phyloP scores from a whole-genome alignment of 2,888 invertebrate species.

The Xiphydria camelus region DNA sequence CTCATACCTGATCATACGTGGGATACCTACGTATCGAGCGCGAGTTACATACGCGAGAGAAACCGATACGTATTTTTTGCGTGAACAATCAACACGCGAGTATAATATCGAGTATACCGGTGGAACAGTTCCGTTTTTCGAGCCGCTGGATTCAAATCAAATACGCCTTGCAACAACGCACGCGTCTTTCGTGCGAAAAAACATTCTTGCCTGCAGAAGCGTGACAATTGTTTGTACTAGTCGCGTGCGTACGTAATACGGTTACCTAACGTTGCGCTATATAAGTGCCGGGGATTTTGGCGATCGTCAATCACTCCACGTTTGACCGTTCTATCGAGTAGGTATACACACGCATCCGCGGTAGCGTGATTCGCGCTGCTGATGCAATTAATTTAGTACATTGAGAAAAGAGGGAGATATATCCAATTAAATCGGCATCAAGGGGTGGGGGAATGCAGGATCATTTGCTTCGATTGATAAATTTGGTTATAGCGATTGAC shows the following conservation, averaged over 20 bases:
- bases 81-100: background rate
- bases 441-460: too few species aligned
- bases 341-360: too few species aligned
- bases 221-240: conserved; percentile 11
- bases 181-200: background rate
- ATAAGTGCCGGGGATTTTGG: conserved; percentile 9
- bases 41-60: background rate
- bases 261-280: conserved; percentile 9
- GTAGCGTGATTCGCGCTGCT: too few species aligned
- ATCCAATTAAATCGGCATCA: too few species aligned
- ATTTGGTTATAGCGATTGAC: too few species aligned
- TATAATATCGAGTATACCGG: too few species aligned
- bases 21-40: background rate
- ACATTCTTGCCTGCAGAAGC: conserved; percentile 5
- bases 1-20: background rate
- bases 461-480: too few species aligned
- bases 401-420: too few species aligned
- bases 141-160: background rate
- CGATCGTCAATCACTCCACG: conserved; percentile 11
- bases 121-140: too few species aligned
- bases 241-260: conserved; percentile 4
- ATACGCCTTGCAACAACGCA: background rate
- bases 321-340: too few species aligned
- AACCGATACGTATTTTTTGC: background rate
- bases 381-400: too few species aligned